Base-by-base conservation (phyloP, 2,797 vertebrate genomes). In the Brotula barbata region DNA sequence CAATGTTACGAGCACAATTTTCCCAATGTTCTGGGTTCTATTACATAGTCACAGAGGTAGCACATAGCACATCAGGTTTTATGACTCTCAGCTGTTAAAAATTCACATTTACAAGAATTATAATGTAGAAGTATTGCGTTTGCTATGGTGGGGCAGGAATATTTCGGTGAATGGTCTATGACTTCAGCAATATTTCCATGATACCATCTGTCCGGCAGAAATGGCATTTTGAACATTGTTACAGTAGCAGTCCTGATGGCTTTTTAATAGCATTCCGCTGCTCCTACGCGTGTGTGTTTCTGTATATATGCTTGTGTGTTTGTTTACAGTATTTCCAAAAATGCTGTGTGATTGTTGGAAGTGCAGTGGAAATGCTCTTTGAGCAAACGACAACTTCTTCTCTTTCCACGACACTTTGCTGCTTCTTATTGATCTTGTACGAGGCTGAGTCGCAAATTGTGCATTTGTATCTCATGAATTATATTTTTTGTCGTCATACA, bases 91-190 rank as follows among this genome's bases (percentile, higher is more conserved):
- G 17, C 50, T 64, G 57, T 43, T 65, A n/a, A 47, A 68, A 69
- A 64, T 59, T 73, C 64, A 75, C 49, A 81, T 78, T 81, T 60
- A 53, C 40, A 62, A 76, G 75, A 78, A 48, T 7, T 52, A 66
- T 43, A 60, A 31, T 17, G 39, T 10, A 1, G 50, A 25, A 51
- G 52, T 55, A 50, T 53, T 46, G 45, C 15, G 34, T 39, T 47
- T 21, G 41, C 21, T 31, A 33, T 20, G 47, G 50, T 11, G 52
- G 52, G 34, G 52, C 57, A 72, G 34, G 37, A 66, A 40, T 55
- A 50, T 39, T 51, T 71, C 39, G 46, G 23, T 52, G 36, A 76
- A 73, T 36, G 52, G 57, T 43, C 72, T 16, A 68, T 64, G 68
- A 81, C 52, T 36, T 43, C 23, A 15, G 54, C 53, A 72, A 76